Conservation (phyloP, 2,113 vertebrate genomes). For the Colossoma macropomum region DNA sequence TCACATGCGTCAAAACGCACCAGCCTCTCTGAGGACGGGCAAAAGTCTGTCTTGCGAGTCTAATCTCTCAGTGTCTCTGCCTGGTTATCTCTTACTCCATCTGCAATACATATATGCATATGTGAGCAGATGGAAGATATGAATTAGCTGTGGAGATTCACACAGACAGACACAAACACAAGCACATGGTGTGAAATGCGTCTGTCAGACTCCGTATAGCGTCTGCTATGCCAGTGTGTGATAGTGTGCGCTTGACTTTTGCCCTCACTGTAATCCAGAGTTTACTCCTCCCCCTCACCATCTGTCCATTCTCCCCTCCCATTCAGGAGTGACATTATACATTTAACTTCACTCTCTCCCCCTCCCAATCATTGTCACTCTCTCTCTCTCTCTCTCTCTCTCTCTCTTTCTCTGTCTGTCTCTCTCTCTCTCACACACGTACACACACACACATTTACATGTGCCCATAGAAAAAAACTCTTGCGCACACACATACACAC, state of each 20-base stretch:
- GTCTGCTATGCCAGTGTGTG: constrained; percentile 21
- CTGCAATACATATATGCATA: neutral
- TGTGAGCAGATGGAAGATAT: neutral
- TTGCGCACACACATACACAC: neutral
- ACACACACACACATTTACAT: neutral
- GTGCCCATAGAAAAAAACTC: no score
- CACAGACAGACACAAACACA: neutral
- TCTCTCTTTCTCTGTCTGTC: neutral
- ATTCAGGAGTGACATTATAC: constrained; percentile 3
- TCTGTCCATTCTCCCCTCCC: constrained; percentile 33
- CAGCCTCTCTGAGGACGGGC: no score
- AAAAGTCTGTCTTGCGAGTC: no score
- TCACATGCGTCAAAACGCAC: no score
- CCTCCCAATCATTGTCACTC: neutral
- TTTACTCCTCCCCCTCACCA: constrained; percentile 38
- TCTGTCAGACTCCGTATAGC: neutral
- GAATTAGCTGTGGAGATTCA: neutral
- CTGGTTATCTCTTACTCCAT: neutral
- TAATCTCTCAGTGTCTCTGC: neutral
- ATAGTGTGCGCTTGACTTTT: constrained; percentile 26
- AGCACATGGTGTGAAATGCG: neutral
- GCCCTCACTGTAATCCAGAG: constrained; percentile 31
- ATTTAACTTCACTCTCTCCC: neutral
- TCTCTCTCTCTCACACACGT: neutral
- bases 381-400: neutral